Evolutionary conservation across 2,797 vertebrate genomes (phyloP), one percentile per base, ranked within the genome.

Genomic region (Rhinella marina): DNA sequence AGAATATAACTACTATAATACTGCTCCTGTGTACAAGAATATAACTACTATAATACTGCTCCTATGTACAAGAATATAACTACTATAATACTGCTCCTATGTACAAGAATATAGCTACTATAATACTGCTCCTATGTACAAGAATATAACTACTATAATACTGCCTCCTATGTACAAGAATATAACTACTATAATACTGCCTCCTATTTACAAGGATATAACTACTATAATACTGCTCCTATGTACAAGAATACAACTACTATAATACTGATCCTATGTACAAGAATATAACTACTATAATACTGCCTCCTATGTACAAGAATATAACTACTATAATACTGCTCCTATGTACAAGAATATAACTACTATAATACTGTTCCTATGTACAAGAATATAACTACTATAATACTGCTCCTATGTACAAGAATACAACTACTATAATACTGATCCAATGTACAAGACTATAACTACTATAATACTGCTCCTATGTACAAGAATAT

Each of bases 391-490:
- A 70, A 70, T 70, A 70, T 70, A 70, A 70, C 68, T 70, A 70
- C 68, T 70, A 70, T 70, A 70, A 70, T 73, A 73, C 70, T 73
- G 70, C n/a, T 12, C 70, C 70, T 72, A 41, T 41, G 12, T 72
- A 72, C 70, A 41, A 41, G 70, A 41, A 72, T 72, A 41, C 19
- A 64, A 72, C 70, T 72, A 72, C 29, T 72, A 72, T 72, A 72
- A 72, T 41, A 72, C 70, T 72, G 29, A 29, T 11, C 64, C 64
- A 27, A 68, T 29, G 14, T 68, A 68, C 64, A 29, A 27, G n/a
- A 68, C 27, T 68, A 68, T 73, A 73, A 73, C 70, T 73, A 73
- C 70, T 73, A 73, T 73, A 73, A 73, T 73, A 73, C 32, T 73
- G 29, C 70, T 12, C 29, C 32, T 41, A 41, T 41, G 41, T 41